Percentiles rank a stretch among this genome's conserved stretches.
Evolutionary conservation across 2,797 vertebrate species (phyloP).

Genomic region (Sebastes hopkinsi): DNA sequence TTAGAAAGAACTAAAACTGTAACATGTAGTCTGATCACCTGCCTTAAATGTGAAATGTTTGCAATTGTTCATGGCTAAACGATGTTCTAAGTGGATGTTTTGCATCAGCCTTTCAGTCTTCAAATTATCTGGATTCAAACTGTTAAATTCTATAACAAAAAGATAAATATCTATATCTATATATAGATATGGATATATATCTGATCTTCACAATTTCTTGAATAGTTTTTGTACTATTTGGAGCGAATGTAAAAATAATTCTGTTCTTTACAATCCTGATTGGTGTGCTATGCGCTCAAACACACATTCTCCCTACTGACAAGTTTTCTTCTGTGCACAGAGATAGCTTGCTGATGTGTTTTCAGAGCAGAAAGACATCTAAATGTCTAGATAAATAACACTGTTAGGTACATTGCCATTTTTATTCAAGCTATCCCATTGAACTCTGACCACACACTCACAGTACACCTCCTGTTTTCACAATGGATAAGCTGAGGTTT

Average conservation of each 20-base stretch:
- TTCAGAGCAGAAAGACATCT: not conserved
- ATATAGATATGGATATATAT: no score
- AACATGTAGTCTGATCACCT: not conserved
- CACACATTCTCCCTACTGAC: not conserved
- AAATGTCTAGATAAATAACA: slow-evolving; percentile 1
- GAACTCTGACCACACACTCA: slow-evolving; percentile 17
- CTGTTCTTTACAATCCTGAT: not conserved
- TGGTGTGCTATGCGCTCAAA: not conserved
- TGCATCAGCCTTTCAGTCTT: not conserved
- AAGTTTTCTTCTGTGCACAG: not conserved
- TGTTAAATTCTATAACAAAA: not conserved
- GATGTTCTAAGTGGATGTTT: not conserved
- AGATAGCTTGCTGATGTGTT: not conserved
- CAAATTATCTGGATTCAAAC: not conserved
- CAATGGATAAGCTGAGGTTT: slow-evolving; percentile 6
- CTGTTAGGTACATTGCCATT: slow-evolving; percentile 22
- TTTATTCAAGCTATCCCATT: slow-evolving; percentile 19
- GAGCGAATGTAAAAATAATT: not conserved
- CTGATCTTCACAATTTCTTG: not conserved
- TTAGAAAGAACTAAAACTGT: not conserved
- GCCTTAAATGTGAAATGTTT: not conserved
- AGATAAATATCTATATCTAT: not conserved
- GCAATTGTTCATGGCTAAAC: not conserved
- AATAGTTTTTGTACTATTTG: not conserved
- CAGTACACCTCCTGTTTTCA: slow-evolving; percentile 28